Evolutionary conservation across 2,797 vertebrate species (phyloP), one percentile per base, ranked within the genome.

Genomic region (Yasuhikotakia modesta): DNA sequence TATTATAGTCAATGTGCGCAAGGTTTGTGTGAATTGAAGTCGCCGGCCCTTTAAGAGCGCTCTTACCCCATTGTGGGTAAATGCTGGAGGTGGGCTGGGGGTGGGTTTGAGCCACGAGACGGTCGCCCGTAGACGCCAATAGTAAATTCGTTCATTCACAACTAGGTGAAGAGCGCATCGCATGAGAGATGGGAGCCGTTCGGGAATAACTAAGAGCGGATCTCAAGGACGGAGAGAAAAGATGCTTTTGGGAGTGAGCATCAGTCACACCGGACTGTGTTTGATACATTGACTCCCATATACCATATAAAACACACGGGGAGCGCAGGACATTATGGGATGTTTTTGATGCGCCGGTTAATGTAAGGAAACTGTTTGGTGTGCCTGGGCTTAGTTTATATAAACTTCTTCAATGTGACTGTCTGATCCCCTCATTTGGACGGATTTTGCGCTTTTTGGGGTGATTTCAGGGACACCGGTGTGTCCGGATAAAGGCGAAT

Each of bases 31-130:
- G 21, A 65, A 64, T 53, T 70, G 0, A 57, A 70, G 22, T 43
- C 16, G 24, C 87, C 91, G 91, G 86, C 86, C 86, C 92, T 93
- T 93, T 94, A 93, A 93, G 87, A 81, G 50, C 67, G 67, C 13
- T 17, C 2, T 81, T 65, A 22, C 32, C 68, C 8, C 22, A 70
- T 66, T 78, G 45, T 64, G 43, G 76, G 65, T 81, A 87, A 21
- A 86, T 88, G 66, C 46, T 53, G 64, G 65, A 77, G 75, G 32
- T n/a, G 46, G 45, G 79, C 35, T 63, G 77, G 77, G 76, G 72
- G 79, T 70, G 87, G 79, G 86, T 57, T 82, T 35, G 1, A 81
- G 76, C 87, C 81, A 82, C 79, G 83, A 89, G 79, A 73, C 75
- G 81, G 85, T 55, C 80, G 83, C 73, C 68, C 10, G 68, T 75